Base-by-base conservation (phyloP, 2,888 invertebrate species). In the Fissipunctia ypsillon region DNA sequence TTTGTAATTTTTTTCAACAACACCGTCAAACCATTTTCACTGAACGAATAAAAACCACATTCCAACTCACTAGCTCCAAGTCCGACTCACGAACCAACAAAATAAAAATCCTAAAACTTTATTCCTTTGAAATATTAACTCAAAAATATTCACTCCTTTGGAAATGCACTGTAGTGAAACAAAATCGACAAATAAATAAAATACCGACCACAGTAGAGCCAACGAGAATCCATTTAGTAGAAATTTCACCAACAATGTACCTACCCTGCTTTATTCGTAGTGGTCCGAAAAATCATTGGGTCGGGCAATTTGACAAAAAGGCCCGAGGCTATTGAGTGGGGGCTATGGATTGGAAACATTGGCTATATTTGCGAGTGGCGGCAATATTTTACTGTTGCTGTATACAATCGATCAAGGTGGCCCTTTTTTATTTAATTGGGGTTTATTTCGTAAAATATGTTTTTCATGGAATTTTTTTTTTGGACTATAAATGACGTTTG, bases 241-340 rank as follows among this genome's bases (percentile, higher is more conserved):
- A 22, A 60, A 71, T 67, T 77, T 80, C 71, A 77, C 38, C 64
- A 60, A 60, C 64, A 80, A 60, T 71, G 48, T 65, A 59, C 25
- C 25, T 68, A 59, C 31, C 31, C 19, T 14, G 45, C n/a, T 67
- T 72, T 81, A 75, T 83, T 69, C 70, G 83, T 69, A 50, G 68
- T 71, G 64, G 59, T 43, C 45, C 52, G 52, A 66, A 66, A 83
- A 83, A 83, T 83, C 83, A 78, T 63, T 63, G 63, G 52, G 12
- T 43, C 68, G 38, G 66, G 52, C 68, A 69, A 80, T 83, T 81
- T 80, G 71, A 69, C 76, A 69, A 84, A 83, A 75, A 75, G 60
- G 61, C 57, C 45, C 25, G 16, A 5, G 31, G 84, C 71, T 52
- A 71, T 81, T 80, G 66, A 75, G 68, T 69, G 56, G 45, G 25